Base-by-base conservation (phyloP, 2,113 vertebrate species). In the Geococcyx californianus region DNA sequence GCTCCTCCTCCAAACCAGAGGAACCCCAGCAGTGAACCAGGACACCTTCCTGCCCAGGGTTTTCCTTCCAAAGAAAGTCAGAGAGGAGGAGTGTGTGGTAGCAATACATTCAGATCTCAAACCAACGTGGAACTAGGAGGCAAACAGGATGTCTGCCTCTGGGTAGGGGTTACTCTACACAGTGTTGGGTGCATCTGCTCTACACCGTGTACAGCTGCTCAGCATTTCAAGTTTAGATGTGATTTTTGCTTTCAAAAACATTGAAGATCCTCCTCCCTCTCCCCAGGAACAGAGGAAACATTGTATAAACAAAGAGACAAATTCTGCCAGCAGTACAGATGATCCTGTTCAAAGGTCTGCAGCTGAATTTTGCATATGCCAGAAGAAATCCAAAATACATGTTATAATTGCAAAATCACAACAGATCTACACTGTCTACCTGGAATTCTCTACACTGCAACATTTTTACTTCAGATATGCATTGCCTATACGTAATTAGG, bases 141-240 rank as follows among this genome's bases (percentile, higher is more conserved):
- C 8, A 66, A 58, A 62, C 0, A 0, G 26, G 45, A 54, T 13
- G 1, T n/a, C 6, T 29, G 3, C 26, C 59, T 60, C 29, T n/a
- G 20, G 17, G 12, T 21, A 29, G 59, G 23, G 13, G 6, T 60
- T 66, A 16, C 23, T 24, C 17, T 7, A 4, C 11, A 9, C n/a
- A 5, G 9, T 3, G 13, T 45, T 20, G 42, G 9, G 8, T 64
- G 54, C 11, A 21, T 18, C 24, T 45, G 16, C 12, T 52, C 5
- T 64, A 10, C 13, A 5, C 13, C 9, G 14, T 3, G 21, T 19
- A 45, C 14, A 49, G 19, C 28, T 13, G 23, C 16, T 28, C 26
- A 12, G 5, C 8, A 4, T 60, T 60, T 62, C 20, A 29, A 40
- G 6, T 45, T 34, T 5, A 2, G 34, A 10, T 23, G n/a, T 0